Base-by-base conservation (phyloP, 2,113 vertebrate species). In the Pipra filicauda region DNA sequence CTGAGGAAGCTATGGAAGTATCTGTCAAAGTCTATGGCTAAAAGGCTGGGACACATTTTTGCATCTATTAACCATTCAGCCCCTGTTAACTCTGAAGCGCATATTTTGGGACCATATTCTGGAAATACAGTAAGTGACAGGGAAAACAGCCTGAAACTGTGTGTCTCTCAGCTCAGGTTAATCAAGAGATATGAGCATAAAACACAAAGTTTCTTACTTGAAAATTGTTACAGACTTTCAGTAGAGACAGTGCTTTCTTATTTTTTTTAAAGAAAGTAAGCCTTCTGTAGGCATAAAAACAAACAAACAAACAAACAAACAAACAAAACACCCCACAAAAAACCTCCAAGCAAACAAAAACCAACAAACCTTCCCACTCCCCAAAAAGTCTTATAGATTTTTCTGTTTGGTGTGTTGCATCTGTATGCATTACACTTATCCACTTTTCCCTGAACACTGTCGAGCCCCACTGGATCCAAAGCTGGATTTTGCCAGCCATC, bases 341-440 rank as follows among this genome's bases (percentile, higher is more conserved):
- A 15, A 12, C 39, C 39, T 54, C 28, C 9, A 27, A 69, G 26
- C 7, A 39, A 52, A 23, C 23, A 39, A 57, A 72, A 41, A 1
- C 4, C 8, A 49, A 19, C 4, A n/a, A 41, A 52, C 27, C 2
- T 31, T 3, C 24, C 22, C 6, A 1, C 0, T 17, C 12, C 13
- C 8, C 18, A 55, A 81, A 69, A 9, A 7, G 5, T 17, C 14
- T 5, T 64, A 8, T 37, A 17, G 6, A 13, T 57, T 66, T 71
- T 59, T 65, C 35, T 78, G 17, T 31, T 70, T 85, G 19, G 3
- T 77, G 28, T 35, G 7, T 81, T 80, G 26, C 24, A 41, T 61
- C 35, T 57, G 28, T 54, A 5, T 30, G 12, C 43, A 13, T 52
- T 26, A 11, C 15, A 37, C 23, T 43, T 26, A 44, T 5, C 37